Conservation (phyloP, 2,797 vertebrate genomes). For the Halcyon leucocephala region DNA sequence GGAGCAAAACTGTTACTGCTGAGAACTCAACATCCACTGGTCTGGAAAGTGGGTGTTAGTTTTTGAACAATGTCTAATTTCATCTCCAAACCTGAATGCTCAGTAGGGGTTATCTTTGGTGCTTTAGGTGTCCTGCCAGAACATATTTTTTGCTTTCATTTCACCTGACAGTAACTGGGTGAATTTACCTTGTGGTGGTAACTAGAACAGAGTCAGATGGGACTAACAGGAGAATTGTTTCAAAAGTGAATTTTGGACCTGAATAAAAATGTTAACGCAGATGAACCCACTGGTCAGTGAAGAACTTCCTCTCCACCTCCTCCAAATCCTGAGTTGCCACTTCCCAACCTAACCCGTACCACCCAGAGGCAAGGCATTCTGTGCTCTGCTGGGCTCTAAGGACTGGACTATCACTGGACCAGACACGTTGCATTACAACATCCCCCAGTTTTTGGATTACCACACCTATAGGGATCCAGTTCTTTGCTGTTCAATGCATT, state of each 20-base stretch:
- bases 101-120: background rate
- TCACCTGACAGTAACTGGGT: background rate
- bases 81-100: background rate
- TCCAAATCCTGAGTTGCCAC: background rate
- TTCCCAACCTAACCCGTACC: background rate
- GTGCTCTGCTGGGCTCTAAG: background rate
- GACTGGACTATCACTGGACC: background rate
- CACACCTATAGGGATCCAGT: background rate
- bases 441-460: background rate
- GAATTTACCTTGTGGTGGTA: background rate
- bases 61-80: background rate
- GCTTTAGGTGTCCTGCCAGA: background rate
- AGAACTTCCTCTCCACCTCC: background rate
- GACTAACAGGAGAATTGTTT: background rate
- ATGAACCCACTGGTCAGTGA: background rate
- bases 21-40: background rate
- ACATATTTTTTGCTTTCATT: background rate
- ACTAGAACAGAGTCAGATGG: background rate
- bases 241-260: background rate
- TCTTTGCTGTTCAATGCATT: background rate
- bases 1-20: background rate
- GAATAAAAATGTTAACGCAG: background rate
- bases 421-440: rapidly evolving
- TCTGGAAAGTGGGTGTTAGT: background rate
- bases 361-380: background rate